These are phyloP conservation scores for Leptopilina boulardi DNA, from an alignment of 1,140 invertebrate genomes.

Conservation along the genomic window DNA sequence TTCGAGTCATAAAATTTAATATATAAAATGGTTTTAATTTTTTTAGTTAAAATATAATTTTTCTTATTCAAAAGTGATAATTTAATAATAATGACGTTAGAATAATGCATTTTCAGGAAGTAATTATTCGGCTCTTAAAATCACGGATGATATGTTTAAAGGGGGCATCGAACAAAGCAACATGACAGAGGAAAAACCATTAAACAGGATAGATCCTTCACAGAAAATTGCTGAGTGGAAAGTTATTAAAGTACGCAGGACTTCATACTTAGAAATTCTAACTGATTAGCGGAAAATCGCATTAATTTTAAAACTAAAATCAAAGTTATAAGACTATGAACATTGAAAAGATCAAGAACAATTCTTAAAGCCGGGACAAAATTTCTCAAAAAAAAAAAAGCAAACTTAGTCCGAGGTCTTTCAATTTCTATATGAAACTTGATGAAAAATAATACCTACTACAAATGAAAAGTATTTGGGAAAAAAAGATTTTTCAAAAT, in stretches of 20 bases:
- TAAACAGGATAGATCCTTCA: conserved; percentile 10
- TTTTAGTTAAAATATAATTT: too few relatives aligned
- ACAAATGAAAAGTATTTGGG: too few relatives aligned
- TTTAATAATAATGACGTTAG: neutral
- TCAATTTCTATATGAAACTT: too few relatives aligned
- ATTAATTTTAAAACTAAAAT: neutral
- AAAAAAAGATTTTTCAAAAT: too few relatives aligned
- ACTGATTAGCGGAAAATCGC: neutral
- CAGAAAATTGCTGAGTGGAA: conserved; percentile 45
- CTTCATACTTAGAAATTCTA: conserved; percentile 35
- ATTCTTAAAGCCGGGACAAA: neutral
- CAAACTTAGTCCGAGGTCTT: too few relatives aligned
- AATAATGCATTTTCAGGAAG: conserved; percentile 44
- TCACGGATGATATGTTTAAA: conserved; percentile 64
- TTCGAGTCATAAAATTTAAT: too few relatives aligned
- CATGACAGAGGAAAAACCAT: conserved; percentile 44
- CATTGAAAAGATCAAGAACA: neutral
- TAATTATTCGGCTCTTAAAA: conserved; percentile 61
- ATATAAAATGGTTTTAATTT: too few relatives aligned
- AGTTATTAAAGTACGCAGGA: conserved; percentile 39
- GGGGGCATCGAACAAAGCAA: conserved; percentile 58
- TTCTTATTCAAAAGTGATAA: too few relatives aligned
- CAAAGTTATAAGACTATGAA: neutral
- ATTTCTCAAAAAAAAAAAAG: too few relatives aligned
- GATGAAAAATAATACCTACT: too few relatives aligned